A percentile compares a stretch with the other conserved stretches of the same genome.
These are phyloP conservation scores for Capromys pilorides DNA, from an alignment of 2,797 vertebrate species.

Conservation along the genomic window DNA sequence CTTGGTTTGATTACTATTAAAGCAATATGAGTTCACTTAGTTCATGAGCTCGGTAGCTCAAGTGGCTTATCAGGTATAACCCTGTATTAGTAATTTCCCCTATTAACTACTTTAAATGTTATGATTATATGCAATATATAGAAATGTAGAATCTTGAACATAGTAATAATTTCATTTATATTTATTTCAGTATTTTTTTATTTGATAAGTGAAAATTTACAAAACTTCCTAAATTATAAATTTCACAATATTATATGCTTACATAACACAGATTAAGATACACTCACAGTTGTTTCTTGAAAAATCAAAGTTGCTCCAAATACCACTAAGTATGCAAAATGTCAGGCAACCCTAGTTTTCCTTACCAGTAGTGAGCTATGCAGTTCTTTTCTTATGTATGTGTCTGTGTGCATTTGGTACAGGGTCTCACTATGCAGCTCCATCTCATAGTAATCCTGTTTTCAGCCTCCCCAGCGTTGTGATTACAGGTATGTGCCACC, in stretches of 20 bases:
- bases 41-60: neutral
- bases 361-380: neutral
- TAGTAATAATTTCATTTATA: neutral
- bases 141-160: neutral
- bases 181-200: neutral
- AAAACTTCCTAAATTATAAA: neutral
- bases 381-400: neutral
- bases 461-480: too few relatives aligned
- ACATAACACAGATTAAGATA: neutral
- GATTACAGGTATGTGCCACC: too few relatives aligned
- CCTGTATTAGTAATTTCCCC: neutral
- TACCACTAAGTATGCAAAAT: neutral
- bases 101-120: neutral
- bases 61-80: neutral
- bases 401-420: too few relatives aligned
- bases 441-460: too few relatives aligned
- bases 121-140: neutral
- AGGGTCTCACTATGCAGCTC: too few relatives aligned
- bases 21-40: neutral
- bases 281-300: neutral
- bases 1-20: conserved; percentile 18
- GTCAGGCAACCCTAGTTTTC: neutral
- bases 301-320: neutral
- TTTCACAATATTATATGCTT: neutral
- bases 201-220: neutral